These are phyloP conservation scores for Trichechus manatus DNA, from an alignment of 2,113 vertebrate species.

Conservation along the genomic window DNA sequence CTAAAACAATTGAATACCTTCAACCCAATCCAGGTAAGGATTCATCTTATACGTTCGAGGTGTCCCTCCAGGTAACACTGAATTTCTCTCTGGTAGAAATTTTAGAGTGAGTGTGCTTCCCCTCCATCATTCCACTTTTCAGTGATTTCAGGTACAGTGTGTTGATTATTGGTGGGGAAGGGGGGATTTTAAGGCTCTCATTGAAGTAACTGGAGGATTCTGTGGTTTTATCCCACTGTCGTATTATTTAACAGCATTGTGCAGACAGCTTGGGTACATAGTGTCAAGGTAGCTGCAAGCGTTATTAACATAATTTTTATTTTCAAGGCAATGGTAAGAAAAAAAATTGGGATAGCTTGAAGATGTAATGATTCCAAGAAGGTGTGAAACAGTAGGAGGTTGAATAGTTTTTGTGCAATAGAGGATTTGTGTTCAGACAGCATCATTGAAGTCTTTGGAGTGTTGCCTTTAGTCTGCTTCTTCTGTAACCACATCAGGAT, in stretches of 20 bases:
- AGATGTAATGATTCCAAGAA: neutral
- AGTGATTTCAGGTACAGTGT: neutral
- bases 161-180: neutral
- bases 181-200: neutral
- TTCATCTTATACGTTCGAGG: neutral
- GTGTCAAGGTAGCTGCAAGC: neutral
- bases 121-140: neutral
- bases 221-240: neutral
- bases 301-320: neutral
- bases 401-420: neutral
- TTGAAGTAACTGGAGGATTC: neutral
- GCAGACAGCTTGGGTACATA: neutral
- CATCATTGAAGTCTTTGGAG: neutral
- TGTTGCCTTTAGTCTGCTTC: neutral
- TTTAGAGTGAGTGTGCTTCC: neutral
- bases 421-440: neutral
- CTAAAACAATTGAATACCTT: constrained; percentile 98
- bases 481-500: neutral
- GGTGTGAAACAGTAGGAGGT: neutral
- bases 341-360: neutral
- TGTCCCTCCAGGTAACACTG: neutral
- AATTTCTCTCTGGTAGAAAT: neutral
- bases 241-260: neutral
- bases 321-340: constrained; percentile 14
- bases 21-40: constrained; percentile 98